Evolutionary conservation across 2,888 invertebrate genomes (phyloP), one percentile per base, ranked within the genome.

Genomic region (Drosophila mulleri): DNA sequence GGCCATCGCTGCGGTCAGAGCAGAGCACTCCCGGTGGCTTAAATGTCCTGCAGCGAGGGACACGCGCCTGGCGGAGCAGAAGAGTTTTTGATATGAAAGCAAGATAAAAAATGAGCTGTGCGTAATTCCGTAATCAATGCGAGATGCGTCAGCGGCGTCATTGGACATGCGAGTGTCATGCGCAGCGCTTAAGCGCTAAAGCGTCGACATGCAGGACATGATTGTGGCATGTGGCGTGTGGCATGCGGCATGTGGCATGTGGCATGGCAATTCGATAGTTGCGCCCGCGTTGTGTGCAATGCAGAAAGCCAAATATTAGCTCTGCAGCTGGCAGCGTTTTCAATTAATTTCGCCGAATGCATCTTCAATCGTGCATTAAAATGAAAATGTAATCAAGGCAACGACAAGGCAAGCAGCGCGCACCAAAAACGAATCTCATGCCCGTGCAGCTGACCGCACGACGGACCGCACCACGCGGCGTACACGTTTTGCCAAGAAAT

Each of bases 321-420:
- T 66, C 75, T 74, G 67, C 70, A 56, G 77, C 75, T 76, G 88
- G 81, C 67, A 78, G 66, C 72, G 75, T 87, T 87, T 87, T 88
- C 84, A 87, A 87, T 88, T 88, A 88, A 87, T 81, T 87, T 84
- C 84, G 52, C 62, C 72, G 82, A 86, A 82, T 83, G 88, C 86
- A 81, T 67, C 83, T 79, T 84, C 86, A 88, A 84, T 81, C 81
- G 89, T 89, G 87, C 87, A 87, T 84, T 87, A 83, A 85, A 87
- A 88, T 88, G 77, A 87, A 87, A 86, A 87, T 87, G 89, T 88
- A 86, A 88, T 86, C 89, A 83, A 75, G 74, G 67, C 70, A 75
- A 59, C 67, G 58, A 45, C 32, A 52, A 41, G 52, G 45, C 32
- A 52, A 41, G 52, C 52, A 20, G 14, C 45, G 45, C 45, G n/a